Evolutionary conservation across 2,888 invertebrate genomes (phyloP).

Genomic region (Cephus rjabovi): DNA sequence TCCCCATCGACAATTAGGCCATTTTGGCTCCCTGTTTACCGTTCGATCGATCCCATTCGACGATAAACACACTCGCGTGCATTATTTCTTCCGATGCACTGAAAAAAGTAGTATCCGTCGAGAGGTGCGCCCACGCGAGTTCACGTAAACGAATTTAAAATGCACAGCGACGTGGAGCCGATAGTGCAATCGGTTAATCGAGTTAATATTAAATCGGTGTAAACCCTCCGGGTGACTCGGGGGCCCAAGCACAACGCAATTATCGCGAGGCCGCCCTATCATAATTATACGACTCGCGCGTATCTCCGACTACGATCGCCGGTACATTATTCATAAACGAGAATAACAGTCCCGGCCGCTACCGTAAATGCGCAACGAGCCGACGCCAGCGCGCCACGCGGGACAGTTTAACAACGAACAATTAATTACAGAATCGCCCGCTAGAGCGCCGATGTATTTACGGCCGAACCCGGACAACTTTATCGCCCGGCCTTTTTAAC

Average conservation of each 20-base stretch:
- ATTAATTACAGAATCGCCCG: not conserved
- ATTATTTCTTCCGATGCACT: conserved; percentile 7
- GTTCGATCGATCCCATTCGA: conserved; percentile 40
- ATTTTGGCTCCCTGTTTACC: conserved; percentile 55
- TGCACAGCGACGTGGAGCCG: not conserved
- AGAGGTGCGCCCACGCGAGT: not conserved
- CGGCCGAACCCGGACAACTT: too few relatives aligned
- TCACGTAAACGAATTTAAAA: not conserved
- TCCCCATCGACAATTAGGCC: conserved; percentile 56
- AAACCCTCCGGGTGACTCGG: conserved; percentile 12
- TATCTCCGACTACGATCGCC: conserved; percentile 53
- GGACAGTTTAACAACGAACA: conserved; percentile 1
- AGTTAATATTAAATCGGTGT: conserved; percentile 28
- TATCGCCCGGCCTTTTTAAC: too few relatives aligned
- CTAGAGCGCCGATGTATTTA: too few relatives aligned
- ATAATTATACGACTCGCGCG: conserved; percentile 33
- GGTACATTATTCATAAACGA: conserved; percentile 60
- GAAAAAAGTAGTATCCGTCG: not conserved
- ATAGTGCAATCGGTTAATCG: conserved; percentile 18
- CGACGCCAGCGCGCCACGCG: conserved; percentile 3
- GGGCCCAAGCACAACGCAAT: conserved; percentile 27
- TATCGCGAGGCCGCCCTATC: conserved; percentile 40
- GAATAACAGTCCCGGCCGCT: conserved; percentile 36
- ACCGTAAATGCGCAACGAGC: not conserved
- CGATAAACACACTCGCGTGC: conserved; percentile 5